Percentiles rank a stretch among this genome's conserved stretches.
Conservation (phyloP, 2,113 vertebrate species). For the Psettodes erumei region DNA sequence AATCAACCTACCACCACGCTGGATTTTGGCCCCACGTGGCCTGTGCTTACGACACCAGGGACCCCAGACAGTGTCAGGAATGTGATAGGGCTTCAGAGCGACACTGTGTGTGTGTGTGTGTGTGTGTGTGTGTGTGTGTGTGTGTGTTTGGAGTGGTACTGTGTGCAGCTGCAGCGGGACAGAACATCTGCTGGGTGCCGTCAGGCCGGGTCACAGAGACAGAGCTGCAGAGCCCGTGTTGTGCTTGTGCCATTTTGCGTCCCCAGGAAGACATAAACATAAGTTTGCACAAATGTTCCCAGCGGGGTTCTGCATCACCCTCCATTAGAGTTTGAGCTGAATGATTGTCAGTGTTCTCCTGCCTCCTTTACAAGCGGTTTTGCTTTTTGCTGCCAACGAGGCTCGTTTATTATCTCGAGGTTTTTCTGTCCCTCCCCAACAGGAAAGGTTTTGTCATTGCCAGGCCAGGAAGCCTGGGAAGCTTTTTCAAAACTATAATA, state of each 20-base stretch:
- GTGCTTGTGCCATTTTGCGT: constrained; percentile 30
- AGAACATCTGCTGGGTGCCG: constrained; percentile 71
- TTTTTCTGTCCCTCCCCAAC: no score
- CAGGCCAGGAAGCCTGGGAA: no score
- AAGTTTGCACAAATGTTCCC: background rate
- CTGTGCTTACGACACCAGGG: constrained; percentile 61
- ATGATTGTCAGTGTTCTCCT: no score
- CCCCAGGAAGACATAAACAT: background rate
- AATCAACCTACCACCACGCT: constrained; percentile 54
- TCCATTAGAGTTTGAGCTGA: background rate
- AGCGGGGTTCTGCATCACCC: background rate
- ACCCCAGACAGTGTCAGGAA: constrained; percentile 69
- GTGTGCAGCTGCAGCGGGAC: constrained; percentile 68
- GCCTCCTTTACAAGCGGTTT: no score
- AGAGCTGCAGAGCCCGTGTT: background rate
- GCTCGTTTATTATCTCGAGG: no score
- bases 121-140: constrained; percentile 47
- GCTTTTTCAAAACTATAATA: no score
- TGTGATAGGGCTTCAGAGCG: constrained; percentile 41
- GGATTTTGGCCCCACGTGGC: constrained; percentile 63
- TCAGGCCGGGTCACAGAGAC: constrained; percentile 53
- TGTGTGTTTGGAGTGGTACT: constrained; percentile 51
- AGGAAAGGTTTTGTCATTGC: no score
- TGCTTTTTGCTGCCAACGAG: no score
- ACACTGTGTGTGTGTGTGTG: constrained; percentile 21